Evolutionary conservation across 92 coral and sea anemone genomes (phyloP).

Genomic region (Umimayanthus kanabou): DNA sequence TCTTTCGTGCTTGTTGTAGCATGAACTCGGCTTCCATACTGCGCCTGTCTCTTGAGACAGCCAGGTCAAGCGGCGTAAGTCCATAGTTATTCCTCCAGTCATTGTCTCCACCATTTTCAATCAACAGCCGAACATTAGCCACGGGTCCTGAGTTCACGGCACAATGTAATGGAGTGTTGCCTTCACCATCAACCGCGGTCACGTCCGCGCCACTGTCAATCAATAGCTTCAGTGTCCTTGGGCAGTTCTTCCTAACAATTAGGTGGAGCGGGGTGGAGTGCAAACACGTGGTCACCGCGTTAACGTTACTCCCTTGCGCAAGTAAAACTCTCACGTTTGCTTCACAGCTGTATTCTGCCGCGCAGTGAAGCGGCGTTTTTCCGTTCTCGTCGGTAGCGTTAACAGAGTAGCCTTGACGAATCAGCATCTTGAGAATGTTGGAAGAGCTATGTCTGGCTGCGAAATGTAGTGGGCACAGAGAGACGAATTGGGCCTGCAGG

Average conservation of each 20-base stretch:
- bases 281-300: slow-evolving; percentile 14
- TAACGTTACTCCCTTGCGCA: slow-evolving; percentile 24
- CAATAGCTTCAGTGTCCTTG: slow-evolving; percentile 4
- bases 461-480: slow-evolving; percentile 8
- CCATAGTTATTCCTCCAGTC: slow-evolving; percentile 17
- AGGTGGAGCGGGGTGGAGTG: slow-evolving; percentile 36
- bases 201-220: slow-evolving; percentile 38
- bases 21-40: slow-evolving; percentile 30
- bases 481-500: neutral
- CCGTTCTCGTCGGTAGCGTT: slow-evolving; percentile 29
- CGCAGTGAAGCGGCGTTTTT: slow-evolving; percentile 36
- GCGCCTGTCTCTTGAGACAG: slow-evolving; percentile 39
- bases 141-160: slow-evolving; percentile 24
- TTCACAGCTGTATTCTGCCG: slow-evolving; percentile 32
- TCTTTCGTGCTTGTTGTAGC: slow-evolving; percentile 3
- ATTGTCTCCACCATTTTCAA: slow-evolving; percentile 22
- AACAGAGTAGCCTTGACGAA: slow-evolving; percentile 31
- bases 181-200: slow-evolving; percentile 18
- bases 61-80: slow-evolving; percentile 19
- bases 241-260: slow-evolving; percentile 34
- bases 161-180: slow-evolving; percentile 39
- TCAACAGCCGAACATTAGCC: slow-evolving; percentile 11
- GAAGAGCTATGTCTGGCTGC: slow-evolving; percentile 37
- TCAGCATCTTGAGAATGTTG: slow-evolving; percentile 20
- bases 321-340: slow-evolving; percentile 22